Conservation (phyloP, 2,797 vertebrate genomes). For the Avahi laniger region DNA sequence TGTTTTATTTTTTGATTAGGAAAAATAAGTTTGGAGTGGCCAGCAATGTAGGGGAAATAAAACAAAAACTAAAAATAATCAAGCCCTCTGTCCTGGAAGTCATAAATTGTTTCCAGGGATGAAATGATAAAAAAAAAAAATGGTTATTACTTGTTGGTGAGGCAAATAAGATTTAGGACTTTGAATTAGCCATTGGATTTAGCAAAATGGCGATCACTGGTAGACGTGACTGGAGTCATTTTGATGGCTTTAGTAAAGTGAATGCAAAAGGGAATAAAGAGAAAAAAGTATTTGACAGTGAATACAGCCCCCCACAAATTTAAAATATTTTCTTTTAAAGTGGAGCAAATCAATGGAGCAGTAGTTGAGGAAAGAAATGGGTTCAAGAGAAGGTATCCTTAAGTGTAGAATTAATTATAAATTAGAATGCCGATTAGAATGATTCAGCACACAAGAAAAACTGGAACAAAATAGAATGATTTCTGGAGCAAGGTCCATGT, state of each 20-base stretch:
- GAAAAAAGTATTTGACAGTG: not conserved
- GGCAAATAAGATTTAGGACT: not conserved
- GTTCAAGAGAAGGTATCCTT: not conserved
- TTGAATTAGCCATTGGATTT: not conserved
- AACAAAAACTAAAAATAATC: not conserved
- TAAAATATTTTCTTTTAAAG: not conserved
- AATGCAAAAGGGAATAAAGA: not conserved
- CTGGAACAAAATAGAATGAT: not conserved
- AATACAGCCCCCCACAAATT: not conserved
- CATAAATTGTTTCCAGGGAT: not conserved
- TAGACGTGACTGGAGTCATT: not conserved
- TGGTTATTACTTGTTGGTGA: not conserved
- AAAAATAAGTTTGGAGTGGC: not conserved
- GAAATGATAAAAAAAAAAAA: not conserved
- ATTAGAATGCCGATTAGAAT: not conserved
- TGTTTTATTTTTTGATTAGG: not conserved
- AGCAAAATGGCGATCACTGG: not conserved
- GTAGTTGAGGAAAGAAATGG: not conserved
- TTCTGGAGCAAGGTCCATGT: not conserved
- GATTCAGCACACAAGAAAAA: not conserved
- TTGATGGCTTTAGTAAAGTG: not conserved
- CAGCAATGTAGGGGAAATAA: fast-evolving
- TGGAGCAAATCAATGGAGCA: not conserved
- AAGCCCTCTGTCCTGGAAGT: not conserved
- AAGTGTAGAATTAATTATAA: not conserved